phyloP scores from a whole-genome alignment of 2,797 vertebrate species.

The Acipenser transmontanus region DNA sequence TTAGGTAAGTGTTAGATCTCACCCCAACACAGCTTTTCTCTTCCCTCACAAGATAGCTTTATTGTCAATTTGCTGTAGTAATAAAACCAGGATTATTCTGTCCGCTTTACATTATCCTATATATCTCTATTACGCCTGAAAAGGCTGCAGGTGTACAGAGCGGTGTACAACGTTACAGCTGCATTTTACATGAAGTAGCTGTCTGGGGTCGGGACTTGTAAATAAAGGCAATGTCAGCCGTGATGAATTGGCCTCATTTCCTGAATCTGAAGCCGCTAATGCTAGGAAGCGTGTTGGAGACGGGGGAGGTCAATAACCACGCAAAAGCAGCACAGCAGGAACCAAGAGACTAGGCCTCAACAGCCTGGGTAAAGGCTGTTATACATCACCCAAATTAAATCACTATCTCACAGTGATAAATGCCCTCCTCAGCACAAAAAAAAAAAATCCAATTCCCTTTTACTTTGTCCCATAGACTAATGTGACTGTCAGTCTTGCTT shows the following conservation, averaged over 20 bases:
- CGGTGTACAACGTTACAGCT: conserved; percentile 13
- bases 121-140: conserved; percentile 1
- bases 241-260: conserved; percentile 58
- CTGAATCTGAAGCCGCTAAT: conserved; percentile 44
- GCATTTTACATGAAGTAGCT: conserved; percentile 26
- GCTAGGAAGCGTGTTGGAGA: conserved; percentile 28
- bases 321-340: conserved; percentile 44
- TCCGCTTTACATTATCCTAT: not conserved
- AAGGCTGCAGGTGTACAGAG: conserved; percentile 15
- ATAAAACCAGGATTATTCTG: not conserved
- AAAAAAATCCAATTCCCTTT: conserved; percentile 33
- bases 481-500: conserved; percentile 58
- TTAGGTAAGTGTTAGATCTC: not conserved
- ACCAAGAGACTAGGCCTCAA: conserved; percentile 15
- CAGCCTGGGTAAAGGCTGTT: conserved; percentile 52
- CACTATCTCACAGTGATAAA: conserved; percentile 57
- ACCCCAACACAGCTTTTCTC: not conserved
- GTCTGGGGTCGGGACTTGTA: conserved; percentile 32
- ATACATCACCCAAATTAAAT: conserved; percentile 74
- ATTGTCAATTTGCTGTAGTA: not conserved
- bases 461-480: conserved; percentile 66
- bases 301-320: conserved; percentile 43
- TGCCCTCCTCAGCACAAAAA: conserved; percentile 24
- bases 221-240: conserved; percentile 44
- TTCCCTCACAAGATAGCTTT: conserved; percentile 1